Conservation (phyloP, 2,113 vertebrate species). For the Gnathonemus echidnorhynchus region DNA sequence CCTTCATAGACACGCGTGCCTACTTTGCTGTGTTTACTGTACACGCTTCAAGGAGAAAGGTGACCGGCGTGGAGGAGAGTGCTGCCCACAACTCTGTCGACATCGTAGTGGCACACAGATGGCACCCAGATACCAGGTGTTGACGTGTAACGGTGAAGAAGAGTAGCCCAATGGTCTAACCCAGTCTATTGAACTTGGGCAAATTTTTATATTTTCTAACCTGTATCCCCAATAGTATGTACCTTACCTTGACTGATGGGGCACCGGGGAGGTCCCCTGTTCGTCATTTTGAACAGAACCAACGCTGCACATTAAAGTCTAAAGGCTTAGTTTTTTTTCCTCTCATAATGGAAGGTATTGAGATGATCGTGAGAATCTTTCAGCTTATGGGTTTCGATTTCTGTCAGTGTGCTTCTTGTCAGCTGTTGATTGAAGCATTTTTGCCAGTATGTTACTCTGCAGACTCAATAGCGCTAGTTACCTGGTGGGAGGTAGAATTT, state of each 20-base stretch:
- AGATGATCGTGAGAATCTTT: slow-evolving; percentile 1
- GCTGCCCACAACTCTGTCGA: not conserved
- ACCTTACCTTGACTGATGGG: not conserved
- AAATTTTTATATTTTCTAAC: not conserved
- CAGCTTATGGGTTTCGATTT: slow-evolving; percentile 13
- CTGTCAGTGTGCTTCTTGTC: slow-evolving; percentile 15
- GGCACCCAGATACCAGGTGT: not conserved
- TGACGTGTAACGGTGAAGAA: not conserved
- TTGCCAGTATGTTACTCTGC: not conserved
- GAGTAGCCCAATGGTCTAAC: not conserved
- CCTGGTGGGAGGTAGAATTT: not conserved
- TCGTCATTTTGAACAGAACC: not conserved
- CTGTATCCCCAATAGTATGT: not conserved
- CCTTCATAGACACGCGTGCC: not conserved
- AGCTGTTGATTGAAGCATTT: slow-evolving; percentile 5
- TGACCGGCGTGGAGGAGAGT: not conserved
- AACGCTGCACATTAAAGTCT: not conserved
- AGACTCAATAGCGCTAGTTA: not conserved
- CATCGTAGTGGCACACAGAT: not conserved
- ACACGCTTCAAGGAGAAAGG: not conserved
- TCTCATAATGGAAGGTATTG: not conserved
- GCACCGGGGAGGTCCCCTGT: not conserved
- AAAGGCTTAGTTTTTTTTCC: not conserved
- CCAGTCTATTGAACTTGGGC: not conserved
- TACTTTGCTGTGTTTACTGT: not conserved